phyloP scores from a whole-genome alignment of 2,888 invertebrate genomes.

The Thalpophila matura region DNA sequence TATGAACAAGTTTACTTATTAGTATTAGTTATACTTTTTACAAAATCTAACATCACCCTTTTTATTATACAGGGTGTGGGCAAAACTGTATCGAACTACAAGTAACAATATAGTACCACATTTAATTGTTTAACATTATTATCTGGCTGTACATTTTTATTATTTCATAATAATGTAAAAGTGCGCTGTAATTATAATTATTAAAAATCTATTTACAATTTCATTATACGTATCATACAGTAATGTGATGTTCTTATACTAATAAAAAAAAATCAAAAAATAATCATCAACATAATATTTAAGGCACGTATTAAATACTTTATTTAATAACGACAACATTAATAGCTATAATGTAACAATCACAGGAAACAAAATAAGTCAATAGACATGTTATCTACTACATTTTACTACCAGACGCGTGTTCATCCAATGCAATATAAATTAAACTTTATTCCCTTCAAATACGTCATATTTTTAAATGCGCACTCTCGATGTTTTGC shows the following conservation, averaged over 20 bases:
- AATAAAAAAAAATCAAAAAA: slow-evolving; percentile 51
- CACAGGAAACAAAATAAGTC: too few relatives aligned
- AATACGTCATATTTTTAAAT: too few relatives aligned
- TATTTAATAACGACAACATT: slow-evolving; percentile 46
- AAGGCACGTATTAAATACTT: slow-evolving; percentile 50
- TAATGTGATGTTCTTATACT: slow-evolving; percentile 54
- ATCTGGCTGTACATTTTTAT: slow-evolving; percentile 44
- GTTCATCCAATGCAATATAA: too few relatives aligned
- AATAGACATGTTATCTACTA: too few relatives aligned
- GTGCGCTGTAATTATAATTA: slow-evolving; percentile 31
- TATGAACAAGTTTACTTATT: slow-evolving; percentile 1
- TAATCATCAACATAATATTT: slow-evolving; percentile 52
- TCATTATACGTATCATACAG: slow-evolving; percentile 25
- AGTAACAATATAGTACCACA: slow-evolving; percentile 43
- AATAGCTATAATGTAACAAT: slow-evolving; percentile 18
- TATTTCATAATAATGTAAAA: slow-evolving; percentile 47
- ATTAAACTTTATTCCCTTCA: too few relatives aligned
- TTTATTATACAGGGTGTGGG: neutral
- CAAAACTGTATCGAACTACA: slow-evolving; percentile 12
- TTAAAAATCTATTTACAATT: slow-evolving; percentile 56
- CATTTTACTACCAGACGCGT: too few relatives aligned
- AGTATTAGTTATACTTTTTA: slow-evolving; percentile 1
- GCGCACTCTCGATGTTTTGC: too few relatives aligned
- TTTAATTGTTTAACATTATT: slow-evolving; percentile 35
- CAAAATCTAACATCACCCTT: slow-evolving; percentile 6